These are phyloP conservation scores for Toxotes jaculatrix DNA, from an alignment of 2,113 vertebrate species.

Conservation along the genomic window DNA sequence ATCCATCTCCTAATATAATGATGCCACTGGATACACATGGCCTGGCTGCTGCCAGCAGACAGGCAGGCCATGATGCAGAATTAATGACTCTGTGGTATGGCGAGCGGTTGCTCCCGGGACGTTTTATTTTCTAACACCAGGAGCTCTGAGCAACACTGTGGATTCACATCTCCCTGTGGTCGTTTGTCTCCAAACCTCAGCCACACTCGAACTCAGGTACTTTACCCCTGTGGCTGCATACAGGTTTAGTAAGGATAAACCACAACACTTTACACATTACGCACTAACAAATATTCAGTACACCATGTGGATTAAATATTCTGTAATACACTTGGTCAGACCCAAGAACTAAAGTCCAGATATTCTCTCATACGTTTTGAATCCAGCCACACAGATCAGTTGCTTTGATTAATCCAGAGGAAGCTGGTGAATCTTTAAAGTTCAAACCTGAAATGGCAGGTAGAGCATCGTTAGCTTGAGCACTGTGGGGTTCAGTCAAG, in stretches of 20 bases:
- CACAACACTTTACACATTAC: neutral
- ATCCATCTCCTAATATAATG: constrained; percentile 48
- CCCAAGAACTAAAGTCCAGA: no score
- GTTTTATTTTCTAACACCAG: constrained; percentile 56
- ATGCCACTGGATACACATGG: constrained; percentile 51
- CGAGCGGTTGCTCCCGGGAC: constrained; percentile 31
- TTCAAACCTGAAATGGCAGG: neutral
- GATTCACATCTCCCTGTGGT: constrained; percentile 39
- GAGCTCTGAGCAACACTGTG: constrained; percentile 34
- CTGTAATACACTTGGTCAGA: neutral
- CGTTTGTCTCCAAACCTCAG: constrained; percentile 55
- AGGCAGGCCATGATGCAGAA: constrained; percentile 57
- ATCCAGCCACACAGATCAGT: neutral
- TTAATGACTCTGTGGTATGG: constrained; percentile 48
- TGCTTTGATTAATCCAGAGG: neutral
- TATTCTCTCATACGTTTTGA: no score
- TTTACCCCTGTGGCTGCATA: neutral
- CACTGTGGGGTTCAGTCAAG: no score
- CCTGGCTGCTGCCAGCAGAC: constrained; percentile 27
- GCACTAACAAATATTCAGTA: neutral
- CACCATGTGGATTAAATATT: neutral
- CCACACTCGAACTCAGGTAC: neutral
- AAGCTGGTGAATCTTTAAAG: neutral
- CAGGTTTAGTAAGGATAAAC: neutral
- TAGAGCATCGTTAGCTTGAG: no score